Evolutionary conservation across 1,140 invertebrate species (phyloP), one percentile per base, ranked within the genome.

Genomic region (Cotesia vestalis): DNA sequence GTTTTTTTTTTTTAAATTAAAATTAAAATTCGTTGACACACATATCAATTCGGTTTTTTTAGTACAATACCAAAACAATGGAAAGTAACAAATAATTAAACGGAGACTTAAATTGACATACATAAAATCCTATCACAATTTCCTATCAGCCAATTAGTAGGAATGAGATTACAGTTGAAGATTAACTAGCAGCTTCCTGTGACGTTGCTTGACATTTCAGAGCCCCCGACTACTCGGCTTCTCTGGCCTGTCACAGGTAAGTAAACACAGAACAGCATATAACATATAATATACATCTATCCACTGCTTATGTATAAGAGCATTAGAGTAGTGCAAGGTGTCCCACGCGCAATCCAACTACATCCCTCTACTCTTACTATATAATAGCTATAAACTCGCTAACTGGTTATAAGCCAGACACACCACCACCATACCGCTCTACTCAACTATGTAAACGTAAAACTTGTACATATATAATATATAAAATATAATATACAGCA

Each of bases 121-220:
- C 34, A 62, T 62, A 62, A 55, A 67, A 57, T 67, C 72, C 72
- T 78, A 73, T 76, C 75, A 52, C 68, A 51, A 60, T 69, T 74
- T 70, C 69, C 77, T 75, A 77, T 78, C 77, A 71, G 73, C 76
- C 78, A 78, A 78, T 78, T 78, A 78, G 78, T 68, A 71, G 75
- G 76, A 78, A 78, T 77, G 74, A 77, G 75, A 77, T 78, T 74
- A 76, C 51, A 73, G 71, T 61, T 53, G 51, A 55, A 76, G 78
- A 77, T 77, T 78, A 78, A 78, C 73, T 71, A 72, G 71, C 66
- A 75, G 69, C 74, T 76, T 76, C 73, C 71, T 69, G 73, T 74
- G 73, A 71, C 72, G 72, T 60, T 74, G 52, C 66, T 57, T 60
- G 63, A 52, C 68, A 46, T 66, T 67, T 34, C 17, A 67, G 20